Evolutionary conservation across 2,888 invertebrate species (phyloP).

Genomic region (Thymelicus acteon): DNA sequence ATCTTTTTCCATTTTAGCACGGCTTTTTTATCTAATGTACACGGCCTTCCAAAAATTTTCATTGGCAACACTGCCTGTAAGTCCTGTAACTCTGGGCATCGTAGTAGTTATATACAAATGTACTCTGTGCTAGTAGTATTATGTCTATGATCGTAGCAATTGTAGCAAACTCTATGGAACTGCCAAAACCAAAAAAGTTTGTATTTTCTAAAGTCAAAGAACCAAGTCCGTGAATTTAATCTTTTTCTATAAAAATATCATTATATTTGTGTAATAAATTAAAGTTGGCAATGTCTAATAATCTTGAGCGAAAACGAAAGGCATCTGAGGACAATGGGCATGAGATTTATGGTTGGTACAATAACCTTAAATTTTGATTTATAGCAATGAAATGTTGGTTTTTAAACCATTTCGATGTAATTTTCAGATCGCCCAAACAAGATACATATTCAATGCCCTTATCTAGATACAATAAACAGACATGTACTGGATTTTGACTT

Average conservation of each 20-base stretch:
- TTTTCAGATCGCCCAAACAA: constrained; percentile 63
- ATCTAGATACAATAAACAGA: constrained; percentile 98
- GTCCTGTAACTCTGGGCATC: too few relatives aligned
- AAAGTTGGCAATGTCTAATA: constrained; percentile 53
- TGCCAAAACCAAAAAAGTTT: constrained; percentile 18
- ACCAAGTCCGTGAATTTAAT: too few relatives aligned
- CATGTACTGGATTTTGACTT: constrained; percentile 99
- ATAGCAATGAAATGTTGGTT: constrained; percentile 10
- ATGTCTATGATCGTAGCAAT: too few relatives aligned
- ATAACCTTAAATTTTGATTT: constrained; percentile 47
- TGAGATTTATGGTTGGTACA: constrained; percentile 55
- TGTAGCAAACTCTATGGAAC: constrained; percentile 20
- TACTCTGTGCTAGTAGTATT: too few relatives aligned
- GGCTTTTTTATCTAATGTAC: too few relatives aligned
- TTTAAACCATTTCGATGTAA: constrained; percentile 19
- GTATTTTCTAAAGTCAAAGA: background rate
- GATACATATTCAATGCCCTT: constrained; percentile 92
- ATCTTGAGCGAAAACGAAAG: constrained; percentile 62
- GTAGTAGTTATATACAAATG: too few relatives aligned
- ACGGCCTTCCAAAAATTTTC: too few relatives aligned
- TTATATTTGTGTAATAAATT: background rate
- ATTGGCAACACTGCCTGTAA: too few relatives aligned
- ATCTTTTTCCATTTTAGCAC: too few relatives aligned
- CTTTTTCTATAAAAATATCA: too few relatives aligned
- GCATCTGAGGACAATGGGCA: constrained; percentile 58